Evolutionary conservation across 2,113 vertebrate genomes (phyloP).

Genomic region (Passerina amoena): DNA sequence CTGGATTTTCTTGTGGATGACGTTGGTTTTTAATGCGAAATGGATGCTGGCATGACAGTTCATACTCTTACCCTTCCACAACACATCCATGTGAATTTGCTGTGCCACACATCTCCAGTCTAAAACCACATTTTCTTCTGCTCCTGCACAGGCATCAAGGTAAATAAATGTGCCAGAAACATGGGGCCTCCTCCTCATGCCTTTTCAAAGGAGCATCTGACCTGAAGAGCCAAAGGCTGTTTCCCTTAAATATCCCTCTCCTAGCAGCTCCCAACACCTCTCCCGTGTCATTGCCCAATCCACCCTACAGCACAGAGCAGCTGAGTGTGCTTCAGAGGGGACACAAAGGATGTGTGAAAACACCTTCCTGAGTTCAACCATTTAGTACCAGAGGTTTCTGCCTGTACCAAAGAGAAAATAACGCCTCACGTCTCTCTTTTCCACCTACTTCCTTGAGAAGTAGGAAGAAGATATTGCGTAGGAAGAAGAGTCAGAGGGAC

Average conservation of each 20-base stretch:
- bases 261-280: background rate
- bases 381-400: background rate
- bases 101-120: background rate
- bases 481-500: background rate
- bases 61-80: background rate
- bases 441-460: background rate
- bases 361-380: background rate
- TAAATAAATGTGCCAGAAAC: background rate
- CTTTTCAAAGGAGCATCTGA: background rate
- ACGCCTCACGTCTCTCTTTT: background rate
- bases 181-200: background rate
- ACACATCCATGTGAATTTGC: background rate
- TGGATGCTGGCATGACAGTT: background rate
- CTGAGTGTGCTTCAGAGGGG: background rate
- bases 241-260: background rate
- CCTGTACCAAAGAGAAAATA: background rate
- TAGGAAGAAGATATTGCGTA: background rate
- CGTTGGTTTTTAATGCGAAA: background rate
- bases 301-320: background rate
- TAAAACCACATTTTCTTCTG: background rate
- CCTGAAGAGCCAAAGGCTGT: background rate
- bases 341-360: background rate
- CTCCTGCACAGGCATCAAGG: background rate
- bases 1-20: background rate
- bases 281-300: accelerated